phyloP scores from a whole-genome alignment of 2,888 invertebrate species.

The Scaptomyza cyrtandrae region DNA sequence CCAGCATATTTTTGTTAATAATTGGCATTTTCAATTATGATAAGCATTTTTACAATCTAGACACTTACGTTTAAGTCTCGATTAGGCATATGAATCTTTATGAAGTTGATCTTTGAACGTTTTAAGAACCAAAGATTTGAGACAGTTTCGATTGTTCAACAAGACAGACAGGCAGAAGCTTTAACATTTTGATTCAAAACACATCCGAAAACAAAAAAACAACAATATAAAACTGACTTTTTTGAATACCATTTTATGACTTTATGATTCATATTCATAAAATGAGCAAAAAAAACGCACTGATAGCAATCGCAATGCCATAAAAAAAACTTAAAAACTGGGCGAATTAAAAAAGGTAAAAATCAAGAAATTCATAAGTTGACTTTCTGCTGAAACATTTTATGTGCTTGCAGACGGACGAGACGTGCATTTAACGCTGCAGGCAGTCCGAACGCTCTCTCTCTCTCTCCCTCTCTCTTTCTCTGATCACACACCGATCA shows the following conservation, averaged over 20 bases:
- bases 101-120: neutral
- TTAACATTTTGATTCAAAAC: constrained; percentile 4
- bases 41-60: too few relatives aligned
- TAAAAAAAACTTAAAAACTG: constrained; percentile 53
- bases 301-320: constrained; percentile 66
- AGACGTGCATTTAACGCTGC: constrained; percentile 27
- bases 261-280: constrained; percentile 67
- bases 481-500: too few relatives aligned
- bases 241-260: constrained; percentile 40
- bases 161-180: neutral
- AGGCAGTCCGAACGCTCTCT: constrained; percentile 23
- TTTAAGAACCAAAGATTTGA: neutral
- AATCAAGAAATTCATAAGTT: constrained; percentile 71
- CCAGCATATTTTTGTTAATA: too few relatives aligned
- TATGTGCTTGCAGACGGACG: constrained; percentile 39
- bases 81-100: too few relatives aligned
- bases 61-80: too few relatives aligned
- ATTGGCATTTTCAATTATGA: too few relatives aligned
- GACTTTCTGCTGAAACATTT: constrained; percentile 70
- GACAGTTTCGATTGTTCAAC: constrained; percentile 2
- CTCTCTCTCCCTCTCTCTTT: too few relatives aligned
- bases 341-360: constrained; percentile 17
- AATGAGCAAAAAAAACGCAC: constrained; percentile 49
- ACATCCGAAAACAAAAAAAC: neutral
- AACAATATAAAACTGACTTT: constrained; percentile 17